Conservation (phyloP, 2,113 vertebrate genomes). For the Lamprotornis superbus region DNA sequence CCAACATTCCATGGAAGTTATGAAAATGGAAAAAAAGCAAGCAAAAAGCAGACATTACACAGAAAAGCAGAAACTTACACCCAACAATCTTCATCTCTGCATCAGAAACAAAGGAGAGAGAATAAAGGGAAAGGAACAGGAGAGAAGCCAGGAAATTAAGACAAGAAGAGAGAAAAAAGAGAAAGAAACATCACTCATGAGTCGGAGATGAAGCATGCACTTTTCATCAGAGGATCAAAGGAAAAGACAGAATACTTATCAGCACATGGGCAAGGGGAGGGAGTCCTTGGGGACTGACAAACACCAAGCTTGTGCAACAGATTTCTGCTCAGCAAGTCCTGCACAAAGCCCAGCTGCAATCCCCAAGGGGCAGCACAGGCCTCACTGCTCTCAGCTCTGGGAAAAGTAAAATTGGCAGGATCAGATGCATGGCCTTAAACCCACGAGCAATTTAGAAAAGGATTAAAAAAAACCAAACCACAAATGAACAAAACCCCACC, state of each 20-base stretch:
- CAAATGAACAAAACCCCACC: neutral
- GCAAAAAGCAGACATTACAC: slow-evolving; percentile 72
- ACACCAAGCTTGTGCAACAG: slow-evolving; percentile 49
- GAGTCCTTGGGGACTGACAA: slow-evolving; percentile 52
- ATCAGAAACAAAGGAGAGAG: slow-evolving; percentile 73
- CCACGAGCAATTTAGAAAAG: neutral
- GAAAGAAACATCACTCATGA: slow-evolving; percentile 71
- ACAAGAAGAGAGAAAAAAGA: slow-evolving; percentile 72
- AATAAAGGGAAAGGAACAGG: slow-evolving; percentile 67
- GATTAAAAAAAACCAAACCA: neutral
- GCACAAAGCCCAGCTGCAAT: slow-evolving; percentile 46
- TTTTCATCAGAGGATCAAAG: slow-evolving; percentile 72
- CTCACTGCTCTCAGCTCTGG: slow-evolving; percentile 29
- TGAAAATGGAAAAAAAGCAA: slow-evolving; percentile 73
- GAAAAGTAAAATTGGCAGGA: slow-evolving; percentile 23
- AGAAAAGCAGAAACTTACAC: slow-evolving; percentile 83
- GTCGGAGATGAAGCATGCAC: slow-evolving; percentile 70
- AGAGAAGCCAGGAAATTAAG: slow-evolving; percentile 72
- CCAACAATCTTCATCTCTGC: slow-evolving; percentile 87
- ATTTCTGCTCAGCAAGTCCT: slow-evolving; percentile 51
- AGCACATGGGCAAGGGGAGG: slow-evolving; percentile 59
- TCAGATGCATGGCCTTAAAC: neutral
- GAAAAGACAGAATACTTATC: slow-evolving; percentile 66
- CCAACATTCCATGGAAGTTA: slow-evolving; percentile 70
- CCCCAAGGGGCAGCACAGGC: slow-evolving; percentile 35